phyloP scores from a whole-genome alignment of 2,888 invertebrate genomes.

The Watsonalla cultraria region DNA sequence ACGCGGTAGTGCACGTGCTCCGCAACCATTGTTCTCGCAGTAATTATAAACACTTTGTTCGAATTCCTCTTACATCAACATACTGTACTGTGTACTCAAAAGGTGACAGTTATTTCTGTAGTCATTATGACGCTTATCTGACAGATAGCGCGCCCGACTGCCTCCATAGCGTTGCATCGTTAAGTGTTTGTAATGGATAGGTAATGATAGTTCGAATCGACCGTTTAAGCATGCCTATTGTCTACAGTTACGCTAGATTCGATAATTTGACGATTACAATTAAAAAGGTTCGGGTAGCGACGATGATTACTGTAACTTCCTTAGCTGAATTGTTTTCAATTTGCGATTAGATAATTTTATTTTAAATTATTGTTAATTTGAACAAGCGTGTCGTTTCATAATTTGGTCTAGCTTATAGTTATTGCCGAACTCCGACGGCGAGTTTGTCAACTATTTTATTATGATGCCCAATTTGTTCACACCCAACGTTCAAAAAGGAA shows the following conservation, averaged over 20 bases:
- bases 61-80: not conserved
- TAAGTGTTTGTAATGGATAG: conserved; percentile 49
- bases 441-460: conserved; percentile 1
- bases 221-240: conserved; percentile 40
- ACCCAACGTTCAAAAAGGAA: conserved; percentile 29
- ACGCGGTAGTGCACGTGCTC: conserved; percentile 15
- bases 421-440: not conserved
- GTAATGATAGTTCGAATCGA: conserved; percentile 25
- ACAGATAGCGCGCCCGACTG: conserved; percentile 46
- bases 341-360: not conserved
- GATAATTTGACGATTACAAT: conserved; percentile 39
- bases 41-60: conserved; percentile 10
- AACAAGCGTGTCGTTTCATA: no score
- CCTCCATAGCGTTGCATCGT: conserved; percentile 48
- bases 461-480: conserved; percentile 26
- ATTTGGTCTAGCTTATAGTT: not conserved
- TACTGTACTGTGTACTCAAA: not conserved
- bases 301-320: not conserved
- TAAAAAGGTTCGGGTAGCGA: not conserved
- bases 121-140: conserved; percentile 41
- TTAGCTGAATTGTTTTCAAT: not conserved
- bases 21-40: conserved; percentile 16
- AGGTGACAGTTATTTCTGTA: conserved; percentile 15
- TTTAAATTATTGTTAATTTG: not conserved
- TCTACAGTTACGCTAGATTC: conserved; percentile 48